Evolutionary conservation across 1,140 invertebrate species (phyloP).

Genomic region (Drosophila parvula): DNA sequence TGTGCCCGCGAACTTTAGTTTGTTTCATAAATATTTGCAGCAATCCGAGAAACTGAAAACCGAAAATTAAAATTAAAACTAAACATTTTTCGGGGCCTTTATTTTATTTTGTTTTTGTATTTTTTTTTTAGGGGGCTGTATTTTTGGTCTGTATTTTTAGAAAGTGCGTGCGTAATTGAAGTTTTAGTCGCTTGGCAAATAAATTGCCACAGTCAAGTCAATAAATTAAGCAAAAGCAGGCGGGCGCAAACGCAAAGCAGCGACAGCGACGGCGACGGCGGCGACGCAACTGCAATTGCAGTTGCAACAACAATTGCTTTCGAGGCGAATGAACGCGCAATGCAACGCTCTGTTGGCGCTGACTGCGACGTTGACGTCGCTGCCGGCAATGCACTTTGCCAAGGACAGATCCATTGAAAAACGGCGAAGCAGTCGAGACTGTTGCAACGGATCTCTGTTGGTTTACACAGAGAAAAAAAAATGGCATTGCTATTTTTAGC

Average conservation of each 20-base stretch:
- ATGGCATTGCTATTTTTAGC: no score
- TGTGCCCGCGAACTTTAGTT: conserved; percentile 57
- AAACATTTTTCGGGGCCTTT: conserved; percentile 21
- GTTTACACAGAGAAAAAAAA: conserved; percentile 22
- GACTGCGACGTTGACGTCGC: conserved; percentile 20
- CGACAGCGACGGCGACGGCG: conserved; percentile 10
- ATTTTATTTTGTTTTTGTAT: conserved; percentile 9
- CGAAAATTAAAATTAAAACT: conserved; percentile 19
- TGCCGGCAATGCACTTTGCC: conserved; percentile 83
- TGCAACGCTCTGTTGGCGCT: conserved; percentile 44
- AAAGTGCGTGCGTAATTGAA: conserved; percentile 78
- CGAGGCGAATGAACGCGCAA: conserved; percentile 59
- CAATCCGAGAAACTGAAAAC: conserved; percentile 22
- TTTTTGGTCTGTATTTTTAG: conserved; percentile 57
- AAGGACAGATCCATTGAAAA: conserved; percentile 84
- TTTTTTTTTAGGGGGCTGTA: neutral
- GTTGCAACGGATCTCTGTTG: conserved; percentile 32
- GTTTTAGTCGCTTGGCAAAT: conserved; percentile 70
- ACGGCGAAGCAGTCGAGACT: conserved; percentile 44
- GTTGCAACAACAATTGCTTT: conserved; percentile 44
- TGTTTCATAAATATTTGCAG: conserved; percentile 77
- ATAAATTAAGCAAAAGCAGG: conserved; percentile 71
- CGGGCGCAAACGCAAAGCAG: conserved; percentile 13
- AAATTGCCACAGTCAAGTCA: conserved; percentile 75
- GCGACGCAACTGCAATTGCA: conserved; percentile 20